Conservation (phyloP, 2,113 vertebrate genomes). For the Toxotes jaculatrix region DNA sequence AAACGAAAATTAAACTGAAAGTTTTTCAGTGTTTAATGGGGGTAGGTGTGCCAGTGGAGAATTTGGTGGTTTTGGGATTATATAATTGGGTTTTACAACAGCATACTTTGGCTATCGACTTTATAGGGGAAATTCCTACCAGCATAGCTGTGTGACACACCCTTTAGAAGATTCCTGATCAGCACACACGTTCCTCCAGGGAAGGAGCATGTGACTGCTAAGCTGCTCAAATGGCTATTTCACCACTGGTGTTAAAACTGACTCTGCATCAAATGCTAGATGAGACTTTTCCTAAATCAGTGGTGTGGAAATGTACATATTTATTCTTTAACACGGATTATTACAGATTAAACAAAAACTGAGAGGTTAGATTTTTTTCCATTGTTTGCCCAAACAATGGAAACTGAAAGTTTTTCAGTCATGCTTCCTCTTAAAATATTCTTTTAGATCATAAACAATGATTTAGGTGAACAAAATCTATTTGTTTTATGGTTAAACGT, state of each 20-base stretch:
- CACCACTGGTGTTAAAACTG: neutral
- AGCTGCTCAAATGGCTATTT: neutral
- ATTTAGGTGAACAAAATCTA: slow-evolving; percentile 19
- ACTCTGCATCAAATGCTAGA: neutral
- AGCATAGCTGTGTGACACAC: neutral
- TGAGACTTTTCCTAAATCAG: neutral
- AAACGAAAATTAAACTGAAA: neutral
- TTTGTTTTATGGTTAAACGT: slow-evolving; percentile 25
- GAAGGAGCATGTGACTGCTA: neutral
- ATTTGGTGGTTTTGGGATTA: neutral
- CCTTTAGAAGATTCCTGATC: neutral
- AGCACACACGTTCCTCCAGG: neutral
- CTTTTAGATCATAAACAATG: neutral
- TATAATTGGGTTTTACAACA: neutral
- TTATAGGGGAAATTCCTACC: neutral
- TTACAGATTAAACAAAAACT: slow-evolving; percentile 14
- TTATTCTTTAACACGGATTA: slow-evolving; percentile 25
- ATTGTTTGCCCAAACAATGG: neutral
- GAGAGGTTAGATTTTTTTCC: neutral
- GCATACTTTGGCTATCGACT: neutral
- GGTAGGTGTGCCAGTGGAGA: neutral
- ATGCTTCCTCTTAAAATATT: neutral
- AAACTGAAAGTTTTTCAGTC: neutral
- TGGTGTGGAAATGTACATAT: neutral
- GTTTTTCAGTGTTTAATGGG: neutral